phyloP scores from a whole-genome alignment of 2,113 vertebrate genomes.

The Suncus etruscus region DNA sequence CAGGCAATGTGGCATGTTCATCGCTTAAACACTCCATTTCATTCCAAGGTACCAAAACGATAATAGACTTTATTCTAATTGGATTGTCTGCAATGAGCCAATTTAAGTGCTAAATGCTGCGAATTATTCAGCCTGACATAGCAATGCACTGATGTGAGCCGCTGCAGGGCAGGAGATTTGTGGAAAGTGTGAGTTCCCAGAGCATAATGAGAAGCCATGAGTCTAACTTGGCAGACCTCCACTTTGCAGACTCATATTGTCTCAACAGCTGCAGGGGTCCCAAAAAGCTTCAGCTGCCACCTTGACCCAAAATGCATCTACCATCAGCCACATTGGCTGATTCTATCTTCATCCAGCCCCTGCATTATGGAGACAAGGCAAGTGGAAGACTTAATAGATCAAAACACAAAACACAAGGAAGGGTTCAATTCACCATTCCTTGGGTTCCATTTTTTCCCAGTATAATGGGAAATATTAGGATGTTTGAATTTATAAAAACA shows the following conservation, averaged over 20 bases:
- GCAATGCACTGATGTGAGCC: slow-evolving; percentile 92
- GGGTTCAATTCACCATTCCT: background rate
- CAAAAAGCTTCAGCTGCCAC: slow-evolving; percentile 82
- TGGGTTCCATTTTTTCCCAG: background rate
- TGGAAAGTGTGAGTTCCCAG: slow-evolving; percentile 85
- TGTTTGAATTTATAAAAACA: background rate
- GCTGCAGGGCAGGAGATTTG: slow-evolving; percentile 89
- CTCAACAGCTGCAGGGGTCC: slow-evolving; percentile 83
- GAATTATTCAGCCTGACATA: slow-evolving; percentile 95
- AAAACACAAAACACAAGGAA: background rate
- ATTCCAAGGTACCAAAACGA: slow-evolving; percentile 90
- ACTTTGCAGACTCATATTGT: slow-evolving; percentile 80
- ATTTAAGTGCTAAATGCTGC: slow-evolving; percentile 94
- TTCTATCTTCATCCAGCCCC: slow-evolving; percentile 68
- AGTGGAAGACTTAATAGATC: slow-evolving; percentile 63
- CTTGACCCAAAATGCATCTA: slow-evolving; percentile 84
- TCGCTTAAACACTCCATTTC: slow-evolving; percentile 85
- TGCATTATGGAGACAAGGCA: background rate
- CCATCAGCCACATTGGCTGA: slow-evolving; percentile 76
- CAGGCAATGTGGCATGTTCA: slow-evolving; percentile 74
- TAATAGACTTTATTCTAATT: slow-evolving; percentile 92
- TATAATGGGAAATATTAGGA: background rate
- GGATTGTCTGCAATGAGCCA: slow-evolving; percentile 92
- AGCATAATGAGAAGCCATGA: slow-evolving; percentile 81
- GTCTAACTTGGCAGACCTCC: slow-evolving; percentile 83